These are phyloP conservation scores for Yponomeuta plumbellus DNA, from an alignment of 2,888 invertebrate species.

Conservation along the genomic window DNA sequence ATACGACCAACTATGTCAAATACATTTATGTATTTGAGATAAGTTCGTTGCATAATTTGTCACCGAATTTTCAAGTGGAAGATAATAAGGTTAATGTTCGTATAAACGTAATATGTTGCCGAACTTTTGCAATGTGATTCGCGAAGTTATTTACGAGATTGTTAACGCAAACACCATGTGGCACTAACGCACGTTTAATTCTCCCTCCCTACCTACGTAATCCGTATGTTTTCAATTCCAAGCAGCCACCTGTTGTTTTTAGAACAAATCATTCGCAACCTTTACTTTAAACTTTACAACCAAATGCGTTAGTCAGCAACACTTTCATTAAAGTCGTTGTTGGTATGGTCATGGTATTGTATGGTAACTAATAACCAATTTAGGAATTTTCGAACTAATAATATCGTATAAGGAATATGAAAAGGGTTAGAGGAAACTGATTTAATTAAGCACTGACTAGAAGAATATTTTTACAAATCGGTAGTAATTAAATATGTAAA, in stretches of 20 bases:
- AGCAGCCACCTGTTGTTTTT: not conserved
- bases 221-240: not conserved
- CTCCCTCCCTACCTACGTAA: not conserved
- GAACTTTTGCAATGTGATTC: not conserved
- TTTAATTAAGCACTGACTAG: no score
- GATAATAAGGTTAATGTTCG: not conserved
- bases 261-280: not conserved
- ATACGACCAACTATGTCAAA: not conserved
- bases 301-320: not conserved
- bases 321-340: no score
- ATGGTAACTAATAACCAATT: no score
- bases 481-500: no score
- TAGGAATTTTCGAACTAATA: no score
- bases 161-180: not conserved
- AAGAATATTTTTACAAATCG: no score
- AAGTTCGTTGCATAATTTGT: not conserved
- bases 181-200: not conserved
- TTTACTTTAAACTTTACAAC: no score
- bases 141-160: not conserved
- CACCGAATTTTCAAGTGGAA: not conserved
- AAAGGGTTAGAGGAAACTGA: no score
- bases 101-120: not conserved
- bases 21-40: constrained; percentile 2
- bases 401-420: no score
- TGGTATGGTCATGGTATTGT: no score